Conservation (phyloP, 64 coral and sea anemone genomes). For the Montipora sp. region DNA sequence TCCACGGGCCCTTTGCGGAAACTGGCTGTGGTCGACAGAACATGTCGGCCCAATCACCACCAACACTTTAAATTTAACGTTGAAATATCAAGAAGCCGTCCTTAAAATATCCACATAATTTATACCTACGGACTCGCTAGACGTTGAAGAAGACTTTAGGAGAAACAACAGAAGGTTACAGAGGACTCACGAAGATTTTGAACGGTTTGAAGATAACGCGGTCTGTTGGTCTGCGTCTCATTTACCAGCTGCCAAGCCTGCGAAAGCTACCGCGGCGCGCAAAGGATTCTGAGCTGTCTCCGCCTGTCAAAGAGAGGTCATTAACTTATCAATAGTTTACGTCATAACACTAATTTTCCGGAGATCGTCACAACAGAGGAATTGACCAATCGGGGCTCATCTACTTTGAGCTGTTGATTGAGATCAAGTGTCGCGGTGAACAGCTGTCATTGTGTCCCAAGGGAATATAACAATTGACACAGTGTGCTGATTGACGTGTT, state of each 20-base stretch:
- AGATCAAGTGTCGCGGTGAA: slow-evolving; percentile 67
- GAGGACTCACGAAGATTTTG: slow-evolving; percentile 1
- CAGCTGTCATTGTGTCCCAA: slow-evolving; percentile 71
- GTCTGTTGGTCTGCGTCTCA: not conserved
- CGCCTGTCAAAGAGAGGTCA: slow-evolving; percentile 90
- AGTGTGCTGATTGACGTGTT: slow-evolving; percentile 14
- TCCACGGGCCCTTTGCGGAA: not conserved
- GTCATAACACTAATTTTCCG: slow-evolving; percentile 83
- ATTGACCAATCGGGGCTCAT: slow-evolving; percentile 52
- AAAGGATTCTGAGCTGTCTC: slow-evolving; percentile 57
- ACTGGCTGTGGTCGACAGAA: slow-evolving; percentile 52
- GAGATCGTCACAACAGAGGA: slow-evolving; percentile 63
- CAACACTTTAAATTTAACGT: slow-evolving; percentile 37
- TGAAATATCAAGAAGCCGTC: slow-evolving; percentile 29
- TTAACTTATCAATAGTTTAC: slow-evolving; percentile 82
- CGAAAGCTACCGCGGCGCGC: slow-evolving; percentile 30
- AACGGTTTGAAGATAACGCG: slow-evolving; percentile 74
- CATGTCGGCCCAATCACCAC: slow-evolving; percentile 43
- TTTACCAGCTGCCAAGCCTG: slow-evolving; percentile 36
- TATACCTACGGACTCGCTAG: slow-evolving; percentile 42
- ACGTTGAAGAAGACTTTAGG: slow-evolving; percentile 18
- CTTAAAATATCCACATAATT: slow-evolving; percentile 7
- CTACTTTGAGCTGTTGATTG: slow-evolving; percentile 60
- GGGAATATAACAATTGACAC: slow-evolving; percentile 65
- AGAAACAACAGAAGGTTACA: not conserved